phyloP scores from a whole-genome alignment of 2,888 invertebrate genomes.

The Drosophila kuntzei region DNA sequence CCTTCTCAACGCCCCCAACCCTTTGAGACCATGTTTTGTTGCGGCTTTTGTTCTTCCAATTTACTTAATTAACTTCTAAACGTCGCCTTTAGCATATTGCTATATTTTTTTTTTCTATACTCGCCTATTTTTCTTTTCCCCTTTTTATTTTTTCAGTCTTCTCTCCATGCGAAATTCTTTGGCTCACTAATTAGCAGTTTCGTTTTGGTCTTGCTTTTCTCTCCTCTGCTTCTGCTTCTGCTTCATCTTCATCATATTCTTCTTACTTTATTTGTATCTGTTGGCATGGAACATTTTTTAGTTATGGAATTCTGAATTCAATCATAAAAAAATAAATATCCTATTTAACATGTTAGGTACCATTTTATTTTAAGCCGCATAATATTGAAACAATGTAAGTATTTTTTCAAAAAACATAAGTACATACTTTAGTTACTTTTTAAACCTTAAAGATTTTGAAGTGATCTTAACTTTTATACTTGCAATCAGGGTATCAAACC shows the following conservation, averaged over 20 bases:
- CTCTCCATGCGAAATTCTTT: constrained; percentile 58
- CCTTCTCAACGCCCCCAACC: constrained; percentile 32
- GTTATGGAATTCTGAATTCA: constrained; percentile 1
- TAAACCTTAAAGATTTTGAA: neutral
- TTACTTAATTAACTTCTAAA: constrained; percentile 80
- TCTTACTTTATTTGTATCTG: constrained; percentile 2
- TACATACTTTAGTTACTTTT: too few relatives aligned
- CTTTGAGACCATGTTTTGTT: constrained; percentile 3
- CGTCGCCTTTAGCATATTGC: constrained; percentile 72
- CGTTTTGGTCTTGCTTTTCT: constrained; percentile 45
- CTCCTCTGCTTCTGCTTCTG: neutral
- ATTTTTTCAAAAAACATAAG: neutral
- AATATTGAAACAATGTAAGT: neutral
- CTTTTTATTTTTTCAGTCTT: constrained; percentile 7
- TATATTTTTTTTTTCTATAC: constrained; percentile 37
- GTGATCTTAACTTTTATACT: too few relatives aligned
- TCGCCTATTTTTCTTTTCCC: constrained; percentile 43
- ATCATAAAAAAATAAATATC: neutral
- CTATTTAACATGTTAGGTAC: neutral
- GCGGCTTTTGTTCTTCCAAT: constrained; percentile 68
- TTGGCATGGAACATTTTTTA: constrained; percentile 7
- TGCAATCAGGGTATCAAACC: too few relatives aligned
- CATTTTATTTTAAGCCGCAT: neutral
- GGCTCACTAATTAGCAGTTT: constrained; percentile 69
- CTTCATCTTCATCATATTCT: neutral